A percentile compares a stretch with the other conserved stretches of the same genome.
These are phyloP conservation scores for Sinopyrophorus schimmeli DNA, from an alignment of 2,888 invertebrate genomes.

Conservation along the genomic window DNA sequence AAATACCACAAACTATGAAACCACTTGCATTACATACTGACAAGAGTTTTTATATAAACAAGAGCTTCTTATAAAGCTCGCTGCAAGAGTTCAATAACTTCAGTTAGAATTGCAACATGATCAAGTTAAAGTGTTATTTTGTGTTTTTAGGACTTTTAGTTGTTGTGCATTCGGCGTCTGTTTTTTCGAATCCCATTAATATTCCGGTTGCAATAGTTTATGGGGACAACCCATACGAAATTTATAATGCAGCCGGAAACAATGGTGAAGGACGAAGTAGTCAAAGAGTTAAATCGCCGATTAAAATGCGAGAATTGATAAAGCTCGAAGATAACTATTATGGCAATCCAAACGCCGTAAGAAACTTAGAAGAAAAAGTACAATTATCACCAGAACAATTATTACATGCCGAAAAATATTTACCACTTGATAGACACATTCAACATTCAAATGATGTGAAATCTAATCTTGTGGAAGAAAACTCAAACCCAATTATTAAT, in stretches of 20 bases:
- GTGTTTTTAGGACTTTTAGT: conserved; percentile 39
- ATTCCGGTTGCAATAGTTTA: conserved; percentile 35
- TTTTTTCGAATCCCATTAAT: conserved; percentile 28
- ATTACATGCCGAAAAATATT: conserved; percentile 29
- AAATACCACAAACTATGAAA: conserved; percentile 14
- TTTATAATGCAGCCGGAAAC: background rate
- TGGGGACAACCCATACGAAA: conserved; percentile 16
- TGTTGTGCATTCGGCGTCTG: conserved; percentile 37
- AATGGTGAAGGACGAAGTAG: conserved; percentile 33
- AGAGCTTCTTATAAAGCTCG: conserved; percentile 50
- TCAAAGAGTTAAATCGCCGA: conserved; percentile 42
- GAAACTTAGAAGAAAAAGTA: conserved; percentile 42
- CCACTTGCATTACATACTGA: conserved; percentile 34
- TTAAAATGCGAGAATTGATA: conserved; percentile 24
- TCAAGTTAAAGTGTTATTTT: conserved; percentile 44
- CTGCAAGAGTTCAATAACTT: conserved; percentile 50
- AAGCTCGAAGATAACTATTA: background rate
- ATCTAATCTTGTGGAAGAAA: conserved; percentile 1
- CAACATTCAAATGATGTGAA: background rate
- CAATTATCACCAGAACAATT: conserved; percentile 41
- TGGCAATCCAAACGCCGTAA: conserved; percentile 27
- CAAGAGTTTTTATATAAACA: conserved; percentile 38
- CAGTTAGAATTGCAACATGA: conserved; percentile 44
- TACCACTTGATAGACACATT: conserved; percentile 22
- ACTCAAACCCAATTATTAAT: conserved; percentile 1